A percentile compares a stretch with the other conserved stretches of the same genome.
Evolutionary conservation across 92 coral and sea anemone genomes (phyloP).

Genomic region (Porites evermanni): DNA sequence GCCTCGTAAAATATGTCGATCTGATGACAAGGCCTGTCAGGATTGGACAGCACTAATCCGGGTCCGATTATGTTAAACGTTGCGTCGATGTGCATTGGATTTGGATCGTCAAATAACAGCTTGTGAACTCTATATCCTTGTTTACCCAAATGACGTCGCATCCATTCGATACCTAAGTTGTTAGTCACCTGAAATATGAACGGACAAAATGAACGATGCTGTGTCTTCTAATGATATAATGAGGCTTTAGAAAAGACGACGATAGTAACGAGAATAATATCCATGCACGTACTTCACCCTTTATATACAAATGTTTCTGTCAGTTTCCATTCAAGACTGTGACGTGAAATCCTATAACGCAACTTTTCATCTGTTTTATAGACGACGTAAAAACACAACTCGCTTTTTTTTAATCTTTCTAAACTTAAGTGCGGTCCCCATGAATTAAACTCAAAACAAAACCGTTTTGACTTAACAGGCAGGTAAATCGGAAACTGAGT

Average conservation of each 20-base stretch:
- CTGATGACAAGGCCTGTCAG: conserved; percentile 94
- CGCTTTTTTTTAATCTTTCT: too few species aligned
- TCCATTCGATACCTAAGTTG: conserved; percentile 90
- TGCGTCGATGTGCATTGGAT: conserved; percentile 96
- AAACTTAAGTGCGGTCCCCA: too few species aligned
- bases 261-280: neutral
- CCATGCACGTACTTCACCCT: too few species aligned
- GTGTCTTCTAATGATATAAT: neutral
- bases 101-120: conserved; percentile 88
- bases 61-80: conserved; percentile 96
- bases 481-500: too few species aligned
- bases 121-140: conserved; percentile 77
- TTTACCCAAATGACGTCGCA: conserved; percentile 83
- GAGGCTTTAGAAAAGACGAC: neutral
- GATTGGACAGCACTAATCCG: conserved; percentile 91
- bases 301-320: too few species aligned
- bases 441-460: too few species aligned
- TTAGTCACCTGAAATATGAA: conserved; percentile 78
- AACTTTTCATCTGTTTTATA: too few species aligned
- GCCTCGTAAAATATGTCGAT: conserved; percentile 92
- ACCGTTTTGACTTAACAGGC: too few species aligned
- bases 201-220: neutral
- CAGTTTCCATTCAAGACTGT: too few species aligned
- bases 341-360: too few species aligned
- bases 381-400: too few species aligned